These are phyloP conservation scores for Struthio camelus DNA, from an alignment of 2,113 vertebrate species.

Conservation along the genomic window DNA sequence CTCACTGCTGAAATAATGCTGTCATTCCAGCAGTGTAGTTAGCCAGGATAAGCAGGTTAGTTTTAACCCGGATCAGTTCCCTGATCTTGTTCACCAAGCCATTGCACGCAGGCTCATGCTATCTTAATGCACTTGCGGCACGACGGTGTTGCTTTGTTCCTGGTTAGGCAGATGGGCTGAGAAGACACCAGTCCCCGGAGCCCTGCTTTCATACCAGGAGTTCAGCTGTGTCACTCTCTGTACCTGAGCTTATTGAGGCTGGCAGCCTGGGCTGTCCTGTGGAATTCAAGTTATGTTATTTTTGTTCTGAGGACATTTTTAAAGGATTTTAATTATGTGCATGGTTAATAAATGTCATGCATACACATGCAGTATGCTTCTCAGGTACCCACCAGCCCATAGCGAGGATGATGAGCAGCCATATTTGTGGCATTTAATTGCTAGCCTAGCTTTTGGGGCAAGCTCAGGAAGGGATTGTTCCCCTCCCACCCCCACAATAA, in stretches of 20 bases:
- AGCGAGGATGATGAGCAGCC: not conserved
- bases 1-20: not conserved
- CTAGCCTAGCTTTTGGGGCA: not conserved
- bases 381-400: not conserved
- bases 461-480: not conserved
- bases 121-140: not conserved
- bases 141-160: not conserved
- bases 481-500: not conserved
- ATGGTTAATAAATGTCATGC: conserved; percentile 55
- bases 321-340: conserved; percentile 56
- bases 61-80: not conserved
- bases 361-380: not conserved
- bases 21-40: fast-evolving
- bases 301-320: conserved; percentile 30
- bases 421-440: not conserved
- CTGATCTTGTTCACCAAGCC: not conserved
- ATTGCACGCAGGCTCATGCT: not conserved
- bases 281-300: conserved; percentile 34
- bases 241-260: not conserved
- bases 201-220: not conserved
- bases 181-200: not conserved
- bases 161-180: conserved; percentile 32
- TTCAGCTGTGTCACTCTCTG: conserved; percentile 12
- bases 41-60: not conserved
- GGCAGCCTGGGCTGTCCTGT: conserved; percentile 29